phyloP scores from a whole-genome alignment of 1,140 invertebrate genomes.

The Leptinotarsa defecta region DNA sequence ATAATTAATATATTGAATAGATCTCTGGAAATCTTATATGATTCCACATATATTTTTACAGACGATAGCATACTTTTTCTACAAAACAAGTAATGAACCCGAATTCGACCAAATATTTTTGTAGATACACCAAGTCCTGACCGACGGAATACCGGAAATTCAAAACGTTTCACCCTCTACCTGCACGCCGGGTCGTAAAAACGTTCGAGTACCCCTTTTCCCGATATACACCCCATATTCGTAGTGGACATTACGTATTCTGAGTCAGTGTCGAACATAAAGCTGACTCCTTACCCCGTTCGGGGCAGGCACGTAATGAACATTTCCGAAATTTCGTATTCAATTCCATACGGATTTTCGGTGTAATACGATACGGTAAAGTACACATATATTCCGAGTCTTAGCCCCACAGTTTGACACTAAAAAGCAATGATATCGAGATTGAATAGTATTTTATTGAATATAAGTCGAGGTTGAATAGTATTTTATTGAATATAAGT shows the following conservation, averaged over 20 bases:
- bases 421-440: neutral
- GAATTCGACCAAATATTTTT: too few species aligned
- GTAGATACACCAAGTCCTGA: too few species aligned
- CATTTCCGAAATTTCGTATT: slow-evolving; percentile 49
- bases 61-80: too few species aligned
- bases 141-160: neutral
- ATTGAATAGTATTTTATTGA: too few species aligned
- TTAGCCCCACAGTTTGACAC: neutral
- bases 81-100: too few species aligned
- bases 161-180: slow-evolving; percentile 19
- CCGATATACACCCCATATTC: slow-evolving; percentile 18
- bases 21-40: too few species aligned
- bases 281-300: slow-evolving; percentile 20
- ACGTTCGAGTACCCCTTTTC: slow-evolving; percentile 29
- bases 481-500: too few species aligned
- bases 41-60: too few species aligned
- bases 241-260: slow-evolving; percentile 1
- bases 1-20: too few species aligned
- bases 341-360: slow-evolving; percentile 39
- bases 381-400: neutral
- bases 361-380: neutral
- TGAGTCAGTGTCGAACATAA: neutral
- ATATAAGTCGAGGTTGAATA: too few species aligned
- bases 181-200: slow-evolving; percentile 18
- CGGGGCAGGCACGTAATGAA: slow-evolving; percentile 44